Evolutionary conservation across 2,797 vertebrate genomes (phyloP).

Genomic region (Tragopan temminckii): DNA sequence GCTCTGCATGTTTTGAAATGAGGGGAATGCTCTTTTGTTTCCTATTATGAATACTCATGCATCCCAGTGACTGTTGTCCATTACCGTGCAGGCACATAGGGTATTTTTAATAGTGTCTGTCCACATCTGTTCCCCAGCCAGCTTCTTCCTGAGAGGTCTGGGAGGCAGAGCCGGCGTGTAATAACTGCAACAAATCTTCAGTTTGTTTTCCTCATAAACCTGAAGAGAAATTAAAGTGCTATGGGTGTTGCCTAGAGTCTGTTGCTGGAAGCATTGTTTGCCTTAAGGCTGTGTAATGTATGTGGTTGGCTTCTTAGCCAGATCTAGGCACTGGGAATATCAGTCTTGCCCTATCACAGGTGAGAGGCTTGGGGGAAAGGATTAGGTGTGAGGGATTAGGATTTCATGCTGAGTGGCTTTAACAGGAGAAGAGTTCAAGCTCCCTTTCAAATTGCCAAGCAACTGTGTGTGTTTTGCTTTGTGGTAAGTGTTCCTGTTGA

Average conservation of each 20-base stretch:
- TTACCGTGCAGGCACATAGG: accelerated
- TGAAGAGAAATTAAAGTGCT: not conserved
- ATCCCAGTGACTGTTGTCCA: accelerated
- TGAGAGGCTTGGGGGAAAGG: not conserved
- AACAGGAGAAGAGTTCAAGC: not conserved
- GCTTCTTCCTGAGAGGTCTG: not conserved
- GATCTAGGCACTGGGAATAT: accelerated
- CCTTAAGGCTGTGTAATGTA: accelerated
- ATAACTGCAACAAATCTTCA: not conserved
- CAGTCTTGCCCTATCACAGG: accelerated
- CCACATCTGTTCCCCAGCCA: not conserved
- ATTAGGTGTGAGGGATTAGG: not conserved
- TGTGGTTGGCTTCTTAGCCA: not conserved
- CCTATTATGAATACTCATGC: accelerated
- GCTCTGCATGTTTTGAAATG: not conserved
- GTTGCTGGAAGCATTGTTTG: not conserved
- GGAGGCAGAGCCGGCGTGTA: not conserved
- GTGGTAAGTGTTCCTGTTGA: accelerated
- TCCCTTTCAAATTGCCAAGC: not conserved
- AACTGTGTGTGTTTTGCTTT: not conserved
- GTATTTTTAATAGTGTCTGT: not conserved
- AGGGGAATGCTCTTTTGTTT: not conserved
- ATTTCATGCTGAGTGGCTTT: not conserved
- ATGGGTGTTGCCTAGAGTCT: not conserved
- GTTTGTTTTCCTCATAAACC: accelerated